Percentiles rank a stretch among this genome's conserved stretches.
Conservation (phyloP, 1,140 invertebrate species). For the Drosophila kepulauana region DNA sequence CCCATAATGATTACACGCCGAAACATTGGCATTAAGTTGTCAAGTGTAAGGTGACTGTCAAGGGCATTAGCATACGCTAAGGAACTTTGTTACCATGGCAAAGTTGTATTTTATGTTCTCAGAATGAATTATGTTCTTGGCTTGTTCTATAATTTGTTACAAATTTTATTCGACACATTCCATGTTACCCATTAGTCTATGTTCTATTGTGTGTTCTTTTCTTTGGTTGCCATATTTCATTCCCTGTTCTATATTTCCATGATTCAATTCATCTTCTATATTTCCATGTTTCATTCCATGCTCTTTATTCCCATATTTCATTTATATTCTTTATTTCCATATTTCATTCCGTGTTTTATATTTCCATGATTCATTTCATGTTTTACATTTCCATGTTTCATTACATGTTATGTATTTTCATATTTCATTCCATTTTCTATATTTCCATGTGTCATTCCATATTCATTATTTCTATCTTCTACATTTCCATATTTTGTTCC, state of each 20-base stretch:
- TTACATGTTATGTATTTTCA: neutral
- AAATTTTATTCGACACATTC: too few relatives aligned
- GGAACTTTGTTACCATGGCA: neutral
- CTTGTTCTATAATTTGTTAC: neutral
- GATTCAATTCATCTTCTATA: neutral
- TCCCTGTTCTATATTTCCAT: neutral
- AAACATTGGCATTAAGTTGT: constrained; percentile 51
- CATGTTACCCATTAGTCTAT: neutral
- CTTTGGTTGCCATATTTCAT: too few relatives aligned
- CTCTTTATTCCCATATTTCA: too few relatives aligned
- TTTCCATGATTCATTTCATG: neutral
- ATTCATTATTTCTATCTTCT: neutral
- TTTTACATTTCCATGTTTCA: too few relatives aligned
- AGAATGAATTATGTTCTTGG: neutral
- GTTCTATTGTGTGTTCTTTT: neutral
- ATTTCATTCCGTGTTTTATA: neutral
- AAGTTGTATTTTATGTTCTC: too few relatives aligned
- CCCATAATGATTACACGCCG: constrained; percentile 66
- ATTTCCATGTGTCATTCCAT: too few relatives aligned
- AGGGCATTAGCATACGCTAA: constrained; percentile 11
- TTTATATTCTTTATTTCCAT: neutral
- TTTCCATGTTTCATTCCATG: neutral
- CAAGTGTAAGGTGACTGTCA: constrained; percentile 28
- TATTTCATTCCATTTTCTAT: too few relatives aligned
- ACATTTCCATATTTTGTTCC: neutral